Conservation (phyloP, 2,888 invertebrate species). For the Scaptodrosophila latifasciaeformis region DNA sequence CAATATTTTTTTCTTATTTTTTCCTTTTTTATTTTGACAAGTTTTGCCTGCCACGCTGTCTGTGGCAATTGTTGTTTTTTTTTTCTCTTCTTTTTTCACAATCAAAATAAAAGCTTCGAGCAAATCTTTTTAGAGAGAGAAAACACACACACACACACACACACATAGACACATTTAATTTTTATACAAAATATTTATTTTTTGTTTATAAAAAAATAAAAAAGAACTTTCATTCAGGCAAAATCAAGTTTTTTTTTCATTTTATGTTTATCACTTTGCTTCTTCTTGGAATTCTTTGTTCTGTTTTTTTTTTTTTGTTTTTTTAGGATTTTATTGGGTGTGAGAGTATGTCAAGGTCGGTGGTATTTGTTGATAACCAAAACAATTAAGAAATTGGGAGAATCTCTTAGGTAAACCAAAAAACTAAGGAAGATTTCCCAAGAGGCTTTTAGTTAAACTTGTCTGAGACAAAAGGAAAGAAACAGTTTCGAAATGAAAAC, state of each 20-base stretch:
- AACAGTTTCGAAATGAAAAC: too few relatives aligned
- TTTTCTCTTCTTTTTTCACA: too few relatives aligned
- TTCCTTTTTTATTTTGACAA: slow-evolving; percentile 9
- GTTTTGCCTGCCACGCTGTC: slow-evolving; percentile 30
- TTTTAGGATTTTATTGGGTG: slow-evolving; percentile 1
- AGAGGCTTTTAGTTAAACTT: too few relatives aligned
- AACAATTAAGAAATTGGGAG: too few relatives aligned
- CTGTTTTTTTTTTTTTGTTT: background rate
- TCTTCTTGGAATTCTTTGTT: slow-evolving; percentile 14
- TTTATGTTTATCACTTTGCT: slow-evolving; percentile 21
- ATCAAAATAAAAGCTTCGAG: background rate
- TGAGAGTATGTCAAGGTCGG: slow-evolving; percentile 39
- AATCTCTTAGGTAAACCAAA: too few relatives aligned
- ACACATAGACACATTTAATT: too few relatives aligned
- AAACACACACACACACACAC: background rate
- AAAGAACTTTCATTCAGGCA: too few relatives aligned
- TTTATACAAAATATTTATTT: too few relatives aligned
- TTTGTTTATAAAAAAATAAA: slow-evolving; percentile 30
- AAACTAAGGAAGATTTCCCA: too few relatives aligned
- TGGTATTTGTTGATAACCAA: too few relatives aligned
- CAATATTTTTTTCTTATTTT: slow-evolving; percentile 25
- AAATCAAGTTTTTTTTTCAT: slow-evolving; percentile 12
- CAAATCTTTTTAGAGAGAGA: too few relatives aligned
- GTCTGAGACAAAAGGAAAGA: too few relatives aligned
- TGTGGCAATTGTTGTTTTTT: slow-evolving; percentile 12